Evolutionary conservation across 2,113 vertebrate species (phyloP).

Genomic region (Rattus rattus): DNA sequence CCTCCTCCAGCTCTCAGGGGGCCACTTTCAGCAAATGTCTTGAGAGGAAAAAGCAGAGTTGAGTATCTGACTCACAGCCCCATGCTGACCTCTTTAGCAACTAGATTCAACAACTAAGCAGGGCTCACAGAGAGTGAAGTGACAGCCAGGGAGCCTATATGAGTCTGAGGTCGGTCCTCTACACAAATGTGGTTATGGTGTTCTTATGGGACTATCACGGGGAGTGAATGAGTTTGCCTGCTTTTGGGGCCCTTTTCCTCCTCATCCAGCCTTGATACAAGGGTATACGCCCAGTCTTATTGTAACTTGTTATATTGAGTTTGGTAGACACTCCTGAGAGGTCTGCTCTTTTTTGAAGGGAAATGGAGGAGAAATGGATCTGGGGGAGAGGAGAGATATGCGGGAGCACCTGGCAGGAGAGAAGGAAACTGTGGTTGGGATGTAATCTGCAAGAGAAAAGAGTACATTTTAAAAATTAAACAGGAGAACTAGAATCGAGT

Average conservation of each 20-base stretch:
- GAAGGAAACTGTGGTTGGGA: not conserved
- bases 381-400: not conserved
- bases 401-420: not conserved
- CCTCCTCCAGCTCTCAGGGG: not conserved
- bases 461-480: not conserved
- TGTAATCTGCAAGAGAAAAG: not conserved
- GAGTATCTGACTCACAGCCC: not conserved
- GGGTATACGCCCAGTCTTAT: not conserved
- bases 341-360: not conserved
- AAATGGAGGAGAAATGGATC: not conserved
- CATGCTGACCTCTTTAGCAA: not conserved
- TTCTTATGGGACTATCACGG: not conserved
- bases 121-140: not conserved
- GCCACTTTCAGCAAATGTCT: not conserved
- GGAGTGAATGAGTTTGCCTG: not conserved
- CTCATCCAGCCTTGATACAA: not conserved
- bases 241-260: not conserved
- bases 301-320: not conserved
- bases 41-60: not conserved
- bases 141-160: not conserved
- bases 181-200: not conserved
- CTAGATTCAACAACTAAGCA: not conserved
- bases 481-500: not conserved
- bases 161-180: not conserved
- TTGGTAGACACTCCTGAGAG: not conserved